phyloP scores from a whole-genome alignment of 2,888 invertebrate genomes.

The Andrena dorsata region DNA sequence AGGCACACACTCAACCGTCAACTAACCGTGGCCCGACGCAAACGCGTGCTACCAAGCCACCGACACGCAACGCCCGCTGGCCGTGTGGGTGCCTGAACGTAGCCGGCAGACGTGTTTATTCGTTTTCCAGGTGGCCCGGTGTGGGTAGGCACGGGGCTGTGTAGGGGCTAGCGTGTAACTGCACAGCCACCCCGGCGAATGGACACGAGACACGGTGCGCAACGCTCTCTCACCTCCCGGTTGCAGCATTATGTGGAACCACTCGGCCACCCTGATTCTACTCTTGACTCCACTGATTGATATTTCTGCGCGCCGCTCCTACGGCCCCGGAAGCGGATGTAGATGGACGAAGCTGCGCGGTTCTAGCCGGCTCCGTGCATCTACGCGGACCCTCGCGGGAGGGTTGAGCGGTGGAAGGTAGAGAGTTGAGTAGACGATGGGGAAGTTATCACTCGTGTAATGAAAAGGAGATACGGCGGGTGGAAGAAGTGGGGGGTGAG shows the following conservation, averaged over 20 bases:
- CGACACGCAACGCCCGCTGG: neutral
- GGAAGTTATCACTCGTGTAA: neutral
- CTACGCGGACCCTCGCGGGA: neutral
- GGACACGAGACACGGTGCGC: constrained; percentile 62
- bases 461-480: too few species aligned
- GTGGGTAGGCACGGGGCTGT: constrained; percentile 21
- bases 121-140: constrained; percentile 40
- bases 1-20: constrained; percentile 35
- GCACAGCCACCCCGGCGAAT: constrained; percentile 46
- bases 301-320: constrained; percentile 72
- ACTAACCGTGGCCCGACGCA: constrained; percentile 23
- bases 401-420: neutral
- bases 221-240: constrained; percentile 68
- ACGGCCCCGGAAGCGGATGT: constrained; percentile 49
- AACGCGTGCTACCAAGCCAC: constrained; percentile 56
- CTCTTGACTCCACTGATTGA: constrained; percentile 79
- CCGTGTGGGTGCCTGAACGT: constrained; percentile 17
- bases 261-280: constrained; percentile 80
- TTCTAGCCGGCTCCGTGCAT: neutral
- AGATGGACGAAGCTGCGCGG: constrained; percentile 16
- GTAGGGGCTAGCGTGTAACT: constrained; percentile 15
- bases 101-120: constrained; percentile 48
- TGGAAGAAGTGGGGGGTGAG: neutral
- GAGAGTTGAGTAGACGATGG: neutral
- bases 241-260: constrained; percentile 77